Base-by-base conservation (phyloP, 1,140 invertebrate genomes). In the Drosophila equinoxialis region DNA sequence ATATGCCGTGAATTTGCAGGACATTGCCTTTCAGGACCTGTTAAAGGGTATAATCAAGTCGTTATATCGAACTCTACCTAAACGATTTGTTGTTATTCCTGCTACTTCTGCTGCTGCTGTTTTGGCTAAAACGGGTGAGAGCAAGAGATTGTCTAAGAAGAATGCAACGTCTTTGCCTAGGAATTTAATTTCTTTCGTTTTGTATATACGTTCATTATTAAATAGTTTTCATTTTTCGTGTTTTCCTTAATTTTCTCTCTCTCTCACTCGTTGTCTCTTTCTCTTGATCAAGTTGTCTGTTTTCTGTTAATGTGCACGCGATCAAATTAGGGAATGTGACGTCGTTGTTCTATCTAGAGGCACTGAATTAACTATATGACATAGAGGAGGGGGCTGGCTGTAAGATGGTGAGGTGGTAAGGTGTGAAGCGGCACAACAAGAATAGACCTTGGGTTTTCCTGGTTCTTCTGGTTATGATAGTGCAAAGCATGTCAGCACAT, bases 151-250 rank as follows among this genome's bases (percentile, higher is more conserved):
- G 61, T 48, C 54, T 26, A 41, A 17, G 48, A 63, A 60, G 58
- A 80, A 57, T 79, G 71, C 73, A 79, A 10, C 55, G 42, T n/a
- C 17, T 63, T 82, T 41, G 65, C 59, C 65, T 70, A 87, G 74
- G 77, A 81, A 87, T 87, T 87, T 89, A 11, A 81, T 87, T 87
- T 81, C 73, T 72, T 82, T 82, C 77, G 71, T 68, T 71, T 81
- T 73, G 73, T 76, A 66, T 76, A 66, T 79, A 62, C 57, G 70
- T 84, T 87, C 75, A 42, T 84, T 84, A 84, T 78, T 89, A 90
- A 87, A 87, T 69, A 70, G 59, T 80, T 77, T 65, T 77, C 68
- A 11, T 62, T 65, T 35, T 20, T 26, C 23, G 17, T 77, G 41
- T 63, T 54, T 14, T 11, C 60, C 48, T 62, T 57, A 62, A 55